Evolutionary conservation across 2,888 invertebrate species (phyloP).

Genomic region (Folsomia manolachei): DNA sequence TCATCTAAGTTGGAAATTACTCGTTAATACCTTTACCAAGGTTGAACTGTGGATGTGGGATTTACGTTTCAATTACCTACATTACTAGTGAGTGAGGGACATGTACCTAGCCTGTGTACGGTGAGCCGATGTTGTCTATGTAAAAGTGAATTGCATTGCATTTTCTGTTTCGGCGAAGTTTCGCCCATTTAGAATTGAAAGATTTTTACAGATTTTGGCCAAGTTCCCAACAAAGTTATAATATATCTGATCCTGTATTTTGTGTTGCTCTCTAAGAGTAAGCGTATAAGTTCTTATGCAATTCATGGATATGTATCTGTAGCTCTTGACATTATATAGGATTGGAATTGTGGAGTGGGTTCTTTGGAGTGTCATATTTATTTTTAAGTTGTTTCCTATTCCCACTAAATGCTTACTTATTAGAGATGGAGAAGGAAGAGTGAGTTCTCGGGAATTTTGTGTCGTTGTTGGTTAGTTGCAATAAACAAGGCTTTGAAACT

Average conservation of each 20-base stretch:
- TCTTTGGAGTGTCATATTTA: slow-evolving; percentile 20
- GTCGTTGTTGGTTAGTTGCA: background rate
- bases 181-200: slow-evolving; percentile 5
- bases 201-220: slow-evolving; percentile 4
- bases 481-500: background rate
- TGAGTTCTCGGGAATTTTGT: slow-evolving; percentile 1
- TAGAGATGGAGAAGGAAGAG: background rate
- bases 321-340: too few relatives aligned
- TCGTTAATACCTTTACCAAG: background rate
- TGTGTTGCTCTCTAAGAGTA: too few relatives aligned
- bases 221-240: too few relatives aligned
- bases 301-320: too few relatives aligned
- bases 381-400: slow-evolving; percentile 10
- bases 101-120: background rate
- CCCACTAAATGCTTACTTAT: background rate
- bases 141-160: background rate
- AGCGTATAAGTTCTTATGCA: too few relatives aligned
- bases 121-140: background rate
- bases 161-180: background rate
- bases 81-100: background rate
- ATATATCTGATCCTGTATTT: too few relatives aligned
- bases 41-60: background rate
- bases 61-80: background rate
- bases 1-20: background rate
- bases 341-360: too few relatives aligned